Conservation (phyloP, 2,888 invertebrate species). For the Tetragnatha montana region DNA sequence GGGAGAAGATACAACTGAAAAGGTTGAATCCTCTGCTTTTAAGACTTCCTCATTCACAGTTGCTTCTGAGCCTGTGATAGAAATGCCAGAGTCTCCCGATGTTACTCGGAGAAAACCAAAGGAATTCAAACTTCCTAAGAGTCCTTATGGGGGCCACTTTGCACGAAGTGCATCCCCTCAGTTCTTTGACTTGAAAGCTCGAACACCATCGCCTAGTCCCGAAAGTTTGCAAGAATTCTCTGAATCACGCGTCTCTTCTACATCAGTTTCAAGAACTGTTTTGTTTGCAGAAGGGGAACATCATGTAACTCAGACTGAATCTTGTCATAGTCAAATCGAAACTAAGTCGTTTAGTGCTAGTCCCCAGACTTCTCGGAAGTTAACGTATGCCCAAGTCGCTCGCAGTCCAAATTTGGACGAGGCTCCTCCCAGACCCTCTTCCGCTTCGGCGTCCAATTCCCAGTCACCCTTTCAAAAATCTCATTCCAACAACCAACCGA, state of each 20-base stretch:
- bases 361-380: conserved; percentile 59
- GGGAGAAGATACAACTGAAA: conserved; percentile 59
- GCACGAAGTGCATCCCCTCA: conserved; percentile 57
- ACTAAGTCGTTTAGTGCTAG: conserved; percentile 59
- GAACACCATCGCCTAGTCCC: conserved; percentile 49
- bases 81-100: conserved; percentile 60
- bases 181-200: conserved; percentile 60
- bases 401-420: conserved; percentile 63
- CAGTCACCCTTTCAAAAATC: conserved; percentile 23
- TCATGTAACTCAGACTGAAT: conserved; percentile 64
- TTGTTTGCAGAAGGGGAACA: conserved; percentile 52
- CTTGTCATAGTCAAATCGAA: conserved; percentile 66
- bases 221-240: conserved; percentile 58
- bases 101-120: conserved; percentile 12
- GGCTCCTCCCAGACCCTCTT: conserved; percentile 37
- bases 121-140: conserved; percentile 37
- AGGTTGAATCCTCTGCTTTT: conserved; percentile 63
- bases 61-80: conserved; percentile 51
- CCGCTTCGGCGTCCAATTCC: conserved; percentile 27
- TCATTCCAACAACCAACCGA: conserved; percentile 22
- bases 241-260: conserved; percentile 66
- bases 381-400: conserved; percentile 71
- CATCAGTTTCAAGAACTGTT: conserved; percentile 63
- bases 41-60: conserved; percentile 42
- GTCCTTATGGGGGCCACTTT: conserved; percentile 55